phyloP scores from a whole-genome alignment of 2,888 invertebrate genomes.

The Teinopalpus imperialis region DNA sequence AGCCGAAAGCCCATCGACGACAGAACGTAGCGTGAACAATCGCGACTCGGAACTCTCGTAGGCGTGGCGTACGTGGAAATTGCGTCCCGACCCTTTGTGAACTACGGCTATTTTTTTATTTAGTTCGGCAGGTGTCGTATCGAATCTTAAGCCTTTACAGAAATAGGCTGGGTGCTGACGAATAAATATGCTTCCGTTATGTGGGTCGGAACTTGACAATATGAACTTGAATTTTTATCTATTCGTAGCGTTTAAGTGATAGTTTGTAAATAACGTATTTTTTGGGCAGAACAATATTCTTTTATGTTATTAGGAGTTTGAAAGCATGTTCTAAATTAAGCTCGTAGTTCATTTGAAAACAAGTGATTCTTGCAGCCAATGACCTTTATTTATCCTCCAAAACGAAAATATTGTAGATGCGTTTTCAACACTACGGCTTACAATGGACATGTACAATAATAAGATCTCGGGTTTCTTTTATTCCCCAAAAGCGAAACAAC shows the following conservation, averaged over 20 bases:
- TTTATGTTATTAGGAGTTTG: too few relatives aligned
- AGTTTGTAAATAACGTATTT: conserved; percentile 17
- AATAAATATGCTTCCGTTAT: conserved; percentile 29
- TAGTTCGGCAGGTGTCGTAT: conserved; percentile 42
- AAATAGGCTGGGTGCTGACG: conserved; percentile 28
- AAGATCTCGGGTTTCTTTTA: too few relatives aligned
- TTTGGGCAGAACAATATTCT: too few relatives aligned
- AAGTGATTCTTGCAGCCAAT: too few relatives aligned
- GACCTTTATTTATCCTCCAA: too few relatives aligned
- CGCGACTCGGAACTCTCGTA: conserved; percentile 28
- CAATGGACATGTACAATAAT: too few relatives aligned
- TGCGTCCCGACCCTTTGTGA: conserved; percentile 49
- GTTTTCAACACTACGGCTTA: too few relatives aligned
- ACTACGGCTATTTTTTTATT: conserved; percentile 42
- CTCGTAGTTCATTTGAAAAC: too few relatives aligned
- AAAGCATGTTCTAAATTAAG: too few relatives aligned
- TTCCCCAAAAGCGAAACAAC: too few relatives aligned
- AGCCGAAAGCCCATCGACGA: conserved; percentile 38
- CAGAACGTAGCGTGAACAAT: conserved; percentile 31
- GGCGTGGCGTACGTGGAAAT: conserved; percentile 49
- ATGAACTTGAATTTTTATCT: conserved; percentile 21
- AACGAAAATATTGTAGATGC: too few relatives aligned
- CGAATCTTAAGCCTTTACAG: conserved; percentile 30
- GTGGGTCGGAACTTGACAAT: conserved; percentile 21
- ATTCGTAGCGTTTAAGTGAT: conserved; percentile 6